Evolutionary conservation across 2,888 invertebrate species (phyloP).

Genomic region (Chesias legatella): DNA sequence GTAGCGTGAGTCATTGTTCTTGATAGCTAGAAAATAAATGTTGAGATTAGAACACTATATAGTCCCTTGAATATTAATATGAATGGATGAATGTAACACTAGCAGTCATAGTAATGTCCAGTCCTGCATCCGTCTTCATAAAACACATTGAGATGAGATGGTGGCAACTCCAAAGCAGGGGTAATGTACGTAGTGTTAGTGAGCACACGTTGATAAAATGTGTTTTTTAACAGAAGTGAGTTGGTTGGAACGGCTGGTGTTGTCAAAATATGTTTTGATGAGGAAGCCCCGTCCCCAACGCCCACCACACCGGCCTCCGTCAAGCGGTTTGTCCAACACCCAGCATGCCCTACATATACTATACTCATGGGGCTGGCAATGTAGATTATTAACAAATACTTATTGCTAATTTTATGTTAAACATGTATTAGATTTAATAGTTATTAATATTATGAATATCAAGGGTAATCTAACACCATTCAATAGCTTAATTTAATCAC

Average conservation of each 20-base stretch:
- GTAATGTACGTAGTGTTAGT: no score
- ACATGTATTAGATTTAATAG: not conserved
- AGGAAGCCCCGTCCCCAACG: conserved; percentile 72
- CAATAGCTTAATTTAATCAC: not conserved
- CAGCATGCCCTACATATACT: conserved; percentile 64
- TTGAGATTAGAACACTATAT: no score
- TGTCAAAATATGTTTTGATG: conserved; percentile 79
- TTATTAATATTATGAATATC: conserved; percentile 2
- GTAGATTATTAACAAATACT: conserved; percentile 28
- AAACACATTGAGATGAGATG: no score
- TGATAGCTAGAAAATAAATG: no score
- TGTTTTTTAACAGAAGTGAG: conserved; percentile 78
- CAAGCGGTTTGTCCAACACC: conserved; percentile 73
- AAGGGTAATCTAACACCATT: conserved; percentile 6
- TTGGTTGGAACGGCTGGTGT: conserved; percentile 82
- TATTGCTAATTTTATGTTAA: conserved; percentile 7
- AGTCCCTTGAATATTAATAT: no score
- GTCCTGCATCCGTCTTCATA: no score
- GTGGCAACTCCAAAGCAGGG: no score
- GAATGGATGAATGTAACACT: no score
- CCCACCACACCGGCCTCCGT: conserved; percentile 77
- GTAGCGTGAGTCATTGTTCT: no score
- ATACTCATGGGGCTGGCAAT: conserved; percentile 62
- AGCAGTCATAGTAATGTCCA: no score
- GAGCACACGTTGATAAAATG: conserved; percentile 4